These are phyloP conservation scores for Noctua janthina DNA, from an alignment of 2,888 invertebrate species.

Conservation along the genomic window DNA sequence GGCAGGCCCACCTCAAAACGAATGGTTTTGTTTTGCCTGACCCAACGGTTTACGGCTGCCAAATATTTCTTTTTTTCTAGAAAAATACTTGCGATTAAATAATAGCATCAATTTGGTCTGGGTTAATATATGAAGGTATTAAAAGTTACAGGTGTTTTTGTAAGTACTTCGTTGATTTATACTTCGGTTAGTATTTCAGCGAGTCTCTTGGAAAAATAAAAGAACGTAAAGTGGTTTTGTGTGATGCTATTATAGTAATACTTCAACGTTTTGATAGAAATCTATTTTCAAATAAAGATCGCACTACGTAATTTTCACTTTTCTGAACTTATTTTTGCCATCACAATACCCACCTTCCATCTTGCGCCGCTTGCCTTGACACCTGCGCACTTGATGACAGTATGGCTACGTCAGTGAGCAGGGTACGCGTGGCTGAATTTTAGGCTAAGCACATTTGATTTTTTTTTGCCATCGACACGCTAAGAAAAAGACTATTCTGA, in stretches of 20 bases:
- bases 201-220: not conserved
- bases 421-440: too few species aligned
- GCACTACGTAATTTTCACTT: too few species aligned
- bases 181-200: not conserved
- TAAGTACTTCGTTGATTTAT: not conserved
- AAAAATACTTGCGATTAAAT: slow-evolving; percentile 24
- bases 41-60: slow-evolving; percentile 52
- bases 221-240: not conserved
- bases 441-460: too few species aligned
- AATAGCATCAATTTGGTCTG: slow-evolving; percentile 18
- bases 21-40: slow-evolving; percentile 80
- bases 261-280: not conserved
- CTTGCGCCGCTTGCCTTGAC: too few species aligned
- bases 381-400: too few species aligned
- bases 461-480: too few species aligned
- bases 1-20: slow-evolving; percentile 75
- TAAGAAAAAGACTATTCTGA: too few species aligned
- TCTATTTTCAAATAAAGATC: too few species aligned
- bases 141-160: slow-evolving; percentile 7
- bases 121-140: slow-evolving; percentile 10
- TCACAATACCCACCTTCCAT: too few species aligned
- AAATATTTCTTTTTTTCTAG: slow-evolving; percentile 18
- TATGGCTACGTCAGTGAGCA: too few species aligned
- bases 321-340: too few species aligned
- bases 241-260: not conserved